Base-by-base conservation (phyloP, 2,113 vertebrate genomes). In the Clarias batrachus region DNA sequence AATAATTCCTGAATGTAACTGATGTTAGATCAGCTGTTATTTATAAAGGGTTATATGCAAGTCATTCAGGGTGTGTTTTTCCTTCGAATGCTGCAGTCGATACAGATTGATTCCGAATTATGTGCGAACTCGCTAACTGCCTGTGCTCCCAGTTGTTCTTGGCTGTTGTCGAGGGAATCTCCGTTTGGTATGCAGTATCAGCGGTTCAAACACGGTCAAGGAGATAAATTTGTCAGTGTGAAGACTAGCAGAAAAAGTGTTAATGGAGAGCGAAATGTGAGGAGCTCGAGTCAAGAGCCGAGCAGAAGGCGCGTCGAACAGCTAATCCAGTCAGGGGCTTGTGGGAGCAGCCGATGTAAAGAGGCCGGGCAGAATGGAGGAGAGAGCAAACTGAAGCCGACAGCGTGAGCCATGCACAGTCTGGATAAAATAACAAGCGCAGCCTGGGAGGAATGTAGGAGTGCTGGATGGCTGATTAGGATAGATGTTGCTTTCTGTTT, bases 381-480 rank as follows among this genome's bases (percentile, higher is more conserved):
- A 85, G 52, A 79, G 80, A 68, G 76, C 76, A 83, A 84, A 89
- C 52, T n/a, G 63, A 84, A 84, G 85, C 81, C 17, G 81, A 86
- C 81, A 84, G 63, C 57, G 21, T 56, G 48, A 86, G n/a, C 74
- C 63, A 79, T 37, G 82, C 76, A 59, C 25, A 30, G 25, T 84
- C 85, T 81, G 82, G 85, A 81, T 83, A 59, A 80, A 74, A 82
- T 52, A 82, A 87, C 60, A 79, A 41, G 13, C 21, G 1, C 52
- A 70, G 56, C 27, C 59, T 52, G 81, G 33, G 59, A 57, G 79
- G 70, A 85, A 66, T 71, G 59, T 4, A 37, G 56, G 9, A 81
- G 81, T 54, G 81, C 65, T 41, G 76, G 52, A 37, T 37, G 52
- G 30, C 23, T 76, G 91, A 92, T 91, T 89, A 80, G 88, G 85